phyloP scores from a whole-genome alignment of 2,113 vertebrate genomes.

The Melanerpes aurifrons region DNA sequence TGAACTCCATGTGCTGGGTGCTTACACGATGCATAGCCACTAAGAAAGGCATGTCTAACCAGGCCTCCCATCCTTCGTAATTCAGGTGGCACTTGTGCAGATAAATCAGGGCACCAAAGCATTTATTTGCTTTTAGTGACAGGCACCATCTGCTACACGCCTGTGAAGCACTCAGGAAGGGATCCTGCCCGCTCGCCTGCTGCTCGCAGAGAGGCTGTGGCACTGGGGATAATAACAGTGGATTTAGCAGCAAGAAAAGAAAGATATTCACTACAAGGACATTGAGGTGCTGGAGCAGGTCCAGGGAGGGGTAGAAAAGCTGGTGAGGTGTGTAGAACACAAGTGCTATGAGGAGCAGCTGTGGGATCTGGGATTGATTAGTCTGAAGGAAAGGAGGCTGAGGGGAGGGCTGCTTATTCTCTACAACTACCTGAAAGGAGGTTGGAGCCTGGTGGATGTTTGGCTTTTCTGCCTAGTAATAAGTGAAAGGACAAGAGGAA shows the following conservation, averaged over 20 bases:
- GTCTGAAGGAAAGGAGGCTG: too few relatives aligned
- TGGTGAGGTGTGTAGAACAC: too few relatives aligned
- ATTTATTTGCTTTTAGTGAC: constrained; percentile 47
- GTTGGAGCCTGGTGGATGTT: too few relatives aligned
- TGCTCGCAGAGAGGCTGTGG: background rate
- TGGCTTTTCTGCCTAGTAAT: too few relatives aligned
- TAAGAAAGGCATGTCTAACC: background rate
- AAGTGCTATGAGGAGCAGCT: too few relatives aligned
- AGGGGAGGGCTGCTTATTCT: too few relatives aligned
- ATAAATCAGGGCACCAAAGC: constrained; percentile 46
- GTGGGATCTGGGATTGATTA: too few relatives aligned
- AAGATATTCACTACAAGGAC: too few relatives aligned
- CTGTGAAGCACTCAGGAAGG: background rate
- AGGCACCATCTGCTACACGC: constrained; percentile 54
- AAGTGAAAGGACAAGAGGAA: too few relatives aligned
- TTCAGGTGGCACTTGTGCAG: constrained; percentile 11
- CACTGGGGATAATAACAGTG: background rate
- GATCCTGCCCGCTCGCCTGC: background rate
- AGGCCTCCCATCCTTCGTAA: background rate
- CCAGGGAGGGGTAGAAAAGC: too few relatives aligned
- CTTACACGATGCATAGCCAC: background rate
- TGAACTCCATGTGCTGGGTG: background rate
- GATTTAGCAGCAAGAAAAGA: background rate
- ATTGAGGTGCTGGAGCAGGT: too few relatives aligned
- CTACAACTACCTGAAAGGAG: too few relatives aligned